These are phyloP conservation scores for Eledone cirrhosa DNA, from an alignment of 2,888 invertebrate species.

Conservation along the genomic window DNA sequence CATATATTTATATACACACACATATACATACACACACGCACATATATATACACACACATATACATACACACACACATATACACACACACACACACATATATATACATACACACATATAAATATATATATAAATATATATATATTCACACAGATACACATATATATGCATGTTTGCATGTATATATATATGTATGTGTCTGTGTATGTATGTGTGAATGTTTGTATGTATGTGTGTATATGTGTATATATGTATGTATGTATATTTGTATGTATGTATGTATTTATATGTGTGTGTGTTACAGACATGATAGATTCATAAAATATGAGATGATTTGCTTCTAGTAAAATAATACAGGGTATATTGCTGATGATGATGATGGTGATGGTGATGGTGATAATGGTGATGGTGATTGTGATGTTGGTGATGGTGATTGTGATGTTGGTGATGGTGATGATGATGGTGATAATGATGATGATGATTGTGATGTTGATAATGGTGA, in stretches of 20 bases:
- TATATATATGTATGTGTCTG: background rate
- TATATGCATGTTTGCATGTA: background rate
- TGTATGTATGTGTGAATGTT: background rate
- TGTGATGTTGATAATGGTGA: too few species aligned
- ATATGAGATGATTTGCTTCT: too few species aligned
- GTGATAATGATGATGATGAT: too few species aligned
- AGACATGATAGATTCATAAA: too few species aligned
- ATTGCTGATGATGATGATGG: too few species aligned
- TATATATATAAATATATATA: background rate
- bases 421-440: too few species aligned
- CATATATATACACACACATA: background rate
- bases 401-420: too few species aligned
- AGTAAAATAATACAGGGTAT: too few species aligned
- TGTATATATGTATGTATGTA: background rate
- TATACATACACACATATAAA: background rate
- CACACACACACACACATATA: background rate
- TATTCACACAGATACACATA: background rate
- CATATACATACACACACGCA: background rate
- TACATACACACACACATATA: background rate
- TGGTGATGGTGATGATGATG: too few species aligned
- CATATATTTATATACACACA: background rate
- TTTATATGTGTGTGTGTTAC: background rate
- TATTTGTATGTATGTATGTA: background rate
- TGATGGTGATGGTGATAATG: too few species aligned
- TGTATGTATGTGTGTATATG: background rate